Percentiles rank a stretch among this genome's conserved stretches.
These are phyloP conservation scores for Triplophysa tibetana DNA, from an alignment of 2,113 vertebrate species.

Conservation along the genomic window DNA sequence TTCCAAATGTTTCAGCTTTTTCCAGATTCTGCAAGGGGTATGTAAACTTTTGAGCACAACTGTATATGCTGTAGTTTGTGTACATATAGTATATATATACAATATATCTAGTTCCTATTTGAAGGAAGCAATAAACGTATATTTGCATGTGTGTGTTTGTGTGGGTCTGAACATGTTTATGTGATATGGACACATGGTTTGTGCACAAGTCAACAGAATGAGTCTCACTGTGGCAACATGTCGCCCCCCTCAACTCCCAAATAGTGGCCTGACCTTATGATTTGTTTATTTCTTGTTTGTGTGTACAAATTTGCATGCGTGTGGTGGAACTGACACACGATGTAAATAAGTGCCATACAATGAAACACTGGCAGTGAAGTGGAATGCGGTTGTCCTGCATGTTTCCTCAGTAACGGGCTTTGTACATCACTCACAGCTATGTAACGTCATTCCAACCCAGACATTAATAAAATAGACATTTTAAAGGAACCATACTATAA, in stretches of 20 bases:
- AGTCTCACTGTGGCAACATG: background rate
- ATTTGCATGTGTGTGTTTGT: slow-evolving; percentile 15
- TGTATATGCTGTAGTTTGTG: background rate
- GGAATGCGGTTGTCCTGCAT: background rate
- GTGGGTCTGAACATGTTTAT: slow-evolving; percentile 8
- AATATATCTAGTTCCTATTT: background rate
- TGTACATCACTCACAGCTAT: background rate
- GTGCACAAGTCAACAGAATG: background rate
- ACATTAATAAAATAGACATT: slow-evolving; percentile 2
- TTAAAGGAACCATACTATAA: background rate
- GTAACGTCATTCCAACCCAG: slow-evolving; percentile 8
- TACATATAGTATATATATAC: background rate
- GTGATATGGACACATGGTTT: too few species aligned
- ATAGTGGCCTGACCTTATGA: slow-evolving; percentile 1
- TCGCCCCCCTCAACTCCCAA: background rate
- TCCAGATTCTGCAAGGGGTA: too few species aligned
- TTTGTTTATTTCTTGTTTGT: background rate
- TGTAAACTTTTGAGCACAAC: too few species aligned
- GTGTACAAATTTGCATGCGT: background rate
- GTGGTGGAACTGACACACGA: background rate
- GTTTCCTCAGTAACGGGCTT: background rate
- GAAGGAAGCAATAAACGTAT: slow-evolving; percentile 30
- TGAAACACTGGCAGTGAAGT: background rate
- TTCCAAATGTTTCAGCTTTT: too few species aligned
- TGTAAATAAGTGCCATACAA: background rate